phyloP scores from a whole-genome alignment of 1,140 invertebrate species.

The Delia radicum region DNA sequence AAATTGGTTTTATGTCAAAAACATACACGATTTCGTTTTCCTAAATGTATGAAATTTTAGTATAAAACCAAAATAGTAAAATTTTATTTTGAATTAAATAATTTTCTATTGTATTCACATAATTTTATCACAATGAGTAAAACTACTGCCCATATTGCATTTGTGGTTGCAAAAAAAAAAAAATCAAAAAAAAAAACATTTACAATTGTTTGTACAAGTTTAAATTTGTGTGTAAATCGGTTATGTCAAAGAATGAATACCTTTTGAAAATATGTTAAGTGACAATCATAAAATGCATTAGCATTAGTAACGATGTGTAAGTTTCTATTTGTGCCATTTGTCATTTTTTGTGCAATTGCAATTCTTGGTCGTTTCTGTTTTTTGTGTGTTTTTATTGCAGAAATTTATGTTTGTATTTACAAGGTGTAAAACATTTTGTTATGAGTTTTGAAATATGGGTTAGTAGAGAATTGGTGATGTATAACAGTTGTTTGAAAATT shows the following conservation, averaged over 20 bases:
- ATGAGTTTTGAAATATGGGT: conserved; percentile 16
- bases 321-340: conserved; percentile 17
- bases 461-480: not conserved
- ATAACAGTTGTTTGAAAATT: not conserved
- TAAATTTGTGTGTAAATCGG: not conserved
- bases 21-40: too few species aligned
- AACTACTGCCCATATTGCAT: too few species aligned
- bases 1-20: too few species aligned
- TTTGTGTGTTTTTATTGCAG: not conserved
- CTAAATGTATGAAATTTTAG: too few species aligned
- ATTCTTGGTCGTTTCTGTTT: not conserved
- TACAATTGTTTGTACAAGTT: not conserved
- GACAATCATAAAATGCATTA: conserved; percentile 24
- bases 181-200: not conserved
- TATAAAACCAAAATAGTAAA: too few species aligned
- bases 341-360: not conserved
- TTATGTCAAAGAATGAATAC: conserved; percentile 14
- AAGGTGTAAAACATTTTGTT: conserved; percentile 21
- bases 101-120: too few species aligned
- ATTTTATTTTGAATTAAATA: too few species aligned
- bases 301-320: conserved; percentile 20
- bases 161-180: not conserved
- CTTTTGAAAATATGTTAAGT: conserved; percentile 20
- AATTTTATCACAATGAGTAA: too few species aligned
- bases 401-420: not conserved